These are phyloP conservation scores for Sebastes cheni DNA, from an alignment of 2,797 vertebrate genomes.

Conservation along the genomic window DNA sequence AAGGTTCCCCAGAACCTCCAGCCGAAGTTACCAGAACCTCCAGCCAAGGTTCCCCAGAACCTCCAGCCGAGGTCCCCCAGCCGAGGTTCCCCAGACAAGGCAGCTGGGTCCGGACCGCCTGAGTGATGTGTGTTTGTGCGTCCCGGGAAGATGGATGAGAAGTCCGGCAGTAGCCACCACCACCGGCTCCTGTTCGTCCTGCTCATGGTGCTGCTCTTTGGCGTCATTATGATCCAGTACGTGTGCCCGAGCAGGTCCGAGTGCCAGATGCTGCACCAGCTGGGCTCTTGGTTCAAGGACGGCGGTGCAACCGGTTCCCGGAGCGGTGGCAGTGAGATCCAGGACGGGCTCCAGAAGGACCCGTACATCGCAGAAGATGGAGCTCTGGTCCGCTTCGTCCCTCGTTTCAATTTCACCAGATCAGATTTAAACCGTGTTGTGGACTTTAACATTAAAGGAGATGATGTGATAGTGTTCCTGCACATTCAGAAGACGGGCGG, in stretches of 20 bases:
- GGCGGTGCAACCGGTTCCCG: conserved; percentile 41
- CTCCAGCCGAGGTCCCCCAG: too few relatives aligned
- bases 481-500: conserved; percentile 98
- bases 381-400: conserved; percentile 88
- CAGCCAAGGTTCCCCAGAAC: too few relatives aligned
- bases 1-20: too few relatives aligned
- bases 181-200: conserved; percentile 88
- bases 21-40: too few relatives aligned
- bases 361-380: conserved; percentile 93
- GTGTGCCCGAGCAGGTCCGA: conserved; percentile 92
- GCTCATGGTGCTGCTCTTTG: conserved; percentile 91
- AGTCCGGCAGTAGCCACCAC: conserved; percentile 86
- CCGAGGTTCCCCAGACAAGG: conserved; percentile 45
- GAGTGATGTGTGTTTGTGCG: conserved; percentile 82
- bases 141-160: conserved; percentile 90
- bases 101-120: conserved; percentile 46
- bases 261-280: conserved; percentile 88
- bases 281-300: conserved; percentile 77
- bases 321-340: conserved; percentile 15
- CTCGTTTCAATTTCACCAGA: conserved; percentile 90
- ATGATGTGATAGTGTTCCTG: conserved; percentile 95
- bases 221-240: conserved; percentile 94
- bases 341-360: conserved; percentile 75
- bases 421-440: conserved; percentile 86
- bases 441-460: conserved; percentile 93